These are phyloP conservation scores for Apodemia duryi DNA, from an alignment of 2,888 invertebrate species.

Conservation along the genomic window DNA sequence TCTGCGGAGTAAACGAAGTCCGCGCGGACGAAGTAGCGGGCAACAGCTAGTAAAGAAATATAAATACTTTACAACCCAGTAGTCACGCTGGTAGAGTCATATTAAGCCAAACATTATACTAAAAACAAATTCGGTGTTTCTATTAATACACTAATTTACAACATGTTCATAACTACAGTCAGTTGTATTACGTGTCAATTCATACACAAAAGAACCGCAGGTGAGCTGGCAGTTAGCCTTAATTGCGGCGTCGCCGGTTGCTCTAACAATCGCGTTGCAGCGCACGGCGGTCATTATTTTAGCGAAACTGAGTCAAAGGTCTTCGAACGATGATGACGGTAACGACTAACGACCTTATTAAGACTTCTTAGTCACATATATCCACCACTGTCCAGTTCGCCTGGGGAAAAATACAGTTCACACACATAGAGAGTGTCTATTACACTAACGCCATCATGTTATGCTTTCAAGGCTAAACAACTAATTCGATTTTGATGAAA, in stretches of 20 bases:
- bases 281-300: background rate
- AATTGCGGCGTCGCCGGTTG: conserved; percentile 11
- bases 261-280: conserved; percentile 4
- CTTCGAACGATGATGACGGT: conserved; percentile 27
- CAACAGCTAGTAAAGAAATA: no score
- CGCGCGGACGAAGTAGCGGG: no score
- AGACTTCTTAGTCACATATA: conserved; percentile 22
- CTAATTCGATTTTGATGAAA: no score
- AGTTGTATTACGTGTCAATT: background rate
- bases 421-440: no score
- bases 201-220: conserved; percentile 3
- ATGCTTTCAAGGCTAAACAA: no score
- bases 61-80: no score
- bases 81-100: no score
- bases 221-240: conserved; percentile 7
- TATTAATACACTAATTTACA: background rate
- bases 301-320: conserved; percentile 27
- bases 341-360: conserved; percentile 26
- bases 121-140: no score
- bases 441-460: no score
- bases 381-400: background rate
- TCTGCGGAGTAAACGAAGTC: no score
- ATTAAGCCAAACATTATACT: no score
- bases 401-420: no score
- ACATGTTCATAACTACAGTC: background rate